Evolutionary conservation across 2,797 vertebrate species (phyloP).

Genomic region (Notolabrus celidotus): DNA sequence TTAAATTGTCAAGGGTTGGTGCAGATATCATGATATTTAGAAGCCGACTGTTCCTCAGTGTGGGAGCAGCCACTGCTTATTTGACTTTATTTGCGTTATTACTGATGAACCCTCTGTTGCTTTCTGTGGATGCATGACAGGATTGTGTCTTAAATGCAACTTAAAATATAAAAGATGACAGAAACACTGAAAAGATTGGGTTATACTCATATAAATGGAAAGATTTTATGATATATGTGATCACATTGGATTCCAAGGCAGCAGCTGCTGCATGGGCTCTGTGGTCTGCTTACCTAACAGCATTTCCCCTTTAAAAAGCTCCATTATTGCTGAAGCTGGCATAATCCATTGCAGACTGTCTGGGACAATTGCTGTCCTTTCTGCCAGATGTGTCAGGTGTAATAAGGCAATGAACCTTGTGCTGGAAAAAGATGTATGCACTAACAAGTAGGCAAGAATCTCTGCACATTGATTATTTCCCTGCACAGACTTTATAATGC

Average conservation of each 20-base stretch:
- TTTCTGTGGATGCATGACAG: no score
- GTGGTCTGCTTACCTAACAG: slow-evolving; percentile 26
- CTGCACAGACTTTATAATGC: slow-evolving; percentile 56
- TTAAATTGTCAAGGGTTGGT: no score
- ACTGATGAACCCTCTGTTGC: no score
- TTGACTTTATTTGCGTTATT: no score
- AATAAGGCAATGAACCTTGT: slow-evolving; percentile 49
- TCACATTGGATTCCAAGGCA: slow-evolving; percentile 17
- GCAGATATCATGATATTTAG: no score
- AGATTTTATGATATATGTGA: background rate
- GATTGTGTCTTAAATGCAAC: no score
- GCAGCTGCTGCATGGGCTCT: slow-evolving; percentile 29
- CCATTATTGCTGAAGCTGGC: slow-evolving; percentile 42
- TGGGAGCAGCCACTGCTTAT: no score
- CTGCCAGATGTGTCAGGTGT: slow-evolving; percentile 49
- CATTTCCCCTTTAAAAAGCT: slow-evolving; percentile 30
- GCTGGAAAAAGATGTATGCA: slow-evolving; percentile 47
- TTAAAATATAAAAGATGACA: no score
- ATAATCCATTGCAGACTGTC: slow-evolving; percentile 36
- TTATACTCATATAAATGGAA: background rate
- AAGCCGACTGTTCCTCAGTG: no score
- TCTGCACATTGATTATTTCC: slow-evolving; percentile 65
- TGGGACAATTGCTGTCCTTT: slow-evolving; percentile 38
- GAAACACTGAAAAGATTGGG: background rate
- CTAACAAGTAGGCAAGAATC: slow-evolving; percentile 58